phyloP scores from a whole-genome alignment of 2,797 vertebrate species.

The Cryptoprocta ferox region DNA sequence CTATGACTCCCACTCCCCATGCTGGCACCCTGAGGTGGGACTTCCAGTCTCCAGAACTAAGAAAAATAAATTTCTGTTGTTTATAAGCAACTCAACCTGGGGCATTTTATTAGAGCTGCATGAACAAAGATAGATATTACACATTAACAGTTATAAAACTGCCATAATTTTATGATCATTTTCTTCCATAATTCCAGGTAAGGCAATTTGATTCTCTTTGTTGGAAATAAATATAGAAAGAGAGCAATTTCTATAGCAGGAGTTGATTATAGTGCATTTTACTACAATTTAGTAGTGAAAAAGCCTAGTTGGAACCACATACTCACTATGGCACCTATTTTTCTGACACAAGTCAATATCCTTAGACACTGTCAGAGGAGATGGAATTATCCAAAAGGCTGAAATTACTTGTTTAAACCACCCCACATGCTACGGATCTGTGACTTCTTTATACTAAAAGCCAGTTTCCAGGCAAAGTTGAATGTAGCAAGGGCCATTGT shows the following conservation, averaged over 20 bases:
- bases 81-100: not conserved
- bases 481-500: not conserved
- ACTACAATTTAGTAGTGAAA: conserved; percentile 58
- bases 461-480: not conserved
- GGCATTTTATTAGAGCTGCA: not conserved
- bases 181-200: conserved; percentile 51
- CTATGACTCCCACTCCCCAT: not conserved
- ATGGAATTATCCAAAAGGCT: conserved; percentile 63
- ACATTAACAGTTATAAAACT: conserved; percentile 28
- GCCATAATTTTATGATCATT: not conserved
- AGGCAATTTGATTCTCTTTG: conserved; percentile 51
- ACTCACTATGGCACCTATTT: conserved; percentile 58
- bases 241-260: conserved; percentile 6
- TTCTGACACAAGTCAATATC: conserved; percentile 59
- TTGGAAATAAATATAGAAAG: conserved; percentile 31
- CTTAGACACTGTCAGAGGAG: conserved; percentile 45
- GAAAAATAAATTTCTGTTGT: not conserved
- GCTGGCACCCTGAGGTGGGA: not conserved
- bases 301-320: conserved; percentile 20
- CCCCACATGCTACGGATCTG: not conserved
- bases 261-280: conserved; percentile 66
- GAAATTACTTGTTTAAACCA: conserved; percentile 5
- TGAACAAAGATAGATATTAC: not conserved
- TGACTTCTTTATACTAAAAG: not conserved
- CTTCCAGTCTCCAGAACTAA: not conserved